Percentiles rank a stretch among this genome's conserved stretches.
Evolutionary conservation across 2,797 vertebrate species (phyloP).

Genomic region (Xenops minutus): DNA sequence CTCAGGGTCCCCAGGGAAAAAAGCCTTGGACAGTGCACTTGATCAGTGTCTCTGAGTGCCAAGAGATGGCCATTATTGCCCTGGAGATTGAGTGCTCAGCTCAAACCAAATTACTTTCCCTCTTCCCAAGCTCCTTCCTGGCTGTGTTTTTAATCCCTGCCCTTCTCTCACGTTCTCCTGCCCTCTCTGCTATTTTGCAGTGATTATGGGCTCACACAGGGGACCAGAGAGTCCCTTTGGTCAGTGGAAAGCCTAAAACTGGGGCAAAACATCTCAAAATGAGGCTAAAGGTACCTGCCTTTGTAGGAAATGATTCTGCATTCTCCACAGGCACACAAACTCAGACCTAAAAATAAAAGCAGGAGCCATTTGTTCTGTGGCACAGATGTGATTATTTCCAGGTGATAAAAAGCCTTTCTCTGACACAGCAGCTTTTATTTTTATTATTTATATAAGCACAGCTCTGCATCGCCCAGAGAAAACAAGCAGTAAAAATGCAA

Average conservation of each 20-base stretch:
- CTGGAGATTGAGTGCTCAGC: constrained; percentile 74
- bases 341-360: neutral
- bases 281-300: neutral
- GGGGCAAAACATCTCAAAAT: neutral
- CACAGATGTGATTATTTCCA: neutral
- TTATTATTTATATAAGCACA: neutral
- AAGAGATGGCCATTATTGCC: constrained; percentile 66
- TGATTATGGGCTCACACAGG: neutral
- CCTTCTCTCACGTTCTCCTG: neutral
- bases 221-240: neutral
- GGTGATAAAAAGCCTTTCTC: constrained; percentile 25
- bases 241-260: neutral
- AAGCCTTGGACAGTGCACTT: constrained; percentile 30
- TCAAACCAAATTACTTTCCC: constrained; percentile 74
- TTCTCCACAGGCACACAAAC: neutral
- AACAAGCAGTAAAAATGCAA: neutral
- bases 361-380: neutral
- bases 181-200: neutral
- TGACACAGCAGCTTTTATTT: neutral
- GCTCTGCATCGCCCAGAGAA: neutral
- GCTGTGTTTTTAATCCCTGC: constrained; percentile 12
- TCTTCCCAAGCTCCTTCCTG: constrained; percentile 34
- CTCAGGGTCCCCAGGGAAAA: neutral
- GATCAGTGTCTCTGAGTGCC: constrained; percentile 66
- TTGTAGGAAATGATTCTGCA: neutral